Evolutionary conservation across 2,113 vertebrate genomes (phyloP), one percentile per base, ranked within the genome.

Genomic region (Pygoscelis adeliae): DNA sequence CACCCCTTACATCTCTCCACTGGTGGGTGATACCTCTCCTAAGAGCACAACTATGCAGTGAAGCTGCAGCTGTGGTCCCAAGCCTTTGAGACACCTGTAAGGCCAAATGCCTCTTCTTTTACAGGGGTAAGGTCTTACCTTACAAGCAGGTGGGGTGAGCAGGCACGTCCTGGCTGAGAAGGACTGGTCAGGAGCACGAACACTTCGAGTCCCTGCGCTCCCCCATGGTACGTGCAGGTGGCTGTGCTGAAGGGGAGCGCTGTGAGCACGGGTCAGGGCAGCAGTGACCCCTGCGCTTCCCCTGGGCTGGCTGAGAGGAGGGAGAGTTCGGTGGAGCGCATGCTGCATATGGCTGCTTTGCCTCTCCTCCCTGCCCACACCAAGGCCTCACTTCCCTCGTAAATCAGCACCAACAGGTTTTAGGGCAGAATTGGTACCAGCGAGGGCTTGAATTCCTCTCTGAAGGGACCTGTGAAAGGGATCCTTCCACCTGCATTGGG

Each of bases 401-500:
- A 65, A 47, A 69, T 38, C 76, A 90, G 36, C 23, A 58, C 27
- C 0, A 2, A 42, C 26, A 79, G 53, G 20, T 85, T 87, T 83
- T 63, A 69, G 62, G 58, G 58, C 42, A 53, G 12, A 83, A 61
- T 2, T 36, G 67, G 47, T 49, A 61, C 36, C 52, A 79, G 9
- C 0, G 4, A 61, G 61, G 53, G 10, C 62, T 76, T 44, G 30
- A 72, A 71, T 63, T 34, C 62, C 58, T 73, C 58, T 73, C 63
- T 81, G 72, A 77, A 90, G 32, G 17, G 34, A 55, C 10, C 29
- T 65, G 36, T 4, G 12, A 46, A 52, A 52, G 7, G 15, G 29
- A 5, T 50, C 36, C 9, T 6, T 59, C 47, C 4, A 9, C 47
- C 27, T 40, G 38, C 0, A 0, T 2, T 0, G 0, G 34, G 25